Base-by-base conservation (phyloP, 2,888 invertebrate genomes). In the Allacma fusca region DNA sequence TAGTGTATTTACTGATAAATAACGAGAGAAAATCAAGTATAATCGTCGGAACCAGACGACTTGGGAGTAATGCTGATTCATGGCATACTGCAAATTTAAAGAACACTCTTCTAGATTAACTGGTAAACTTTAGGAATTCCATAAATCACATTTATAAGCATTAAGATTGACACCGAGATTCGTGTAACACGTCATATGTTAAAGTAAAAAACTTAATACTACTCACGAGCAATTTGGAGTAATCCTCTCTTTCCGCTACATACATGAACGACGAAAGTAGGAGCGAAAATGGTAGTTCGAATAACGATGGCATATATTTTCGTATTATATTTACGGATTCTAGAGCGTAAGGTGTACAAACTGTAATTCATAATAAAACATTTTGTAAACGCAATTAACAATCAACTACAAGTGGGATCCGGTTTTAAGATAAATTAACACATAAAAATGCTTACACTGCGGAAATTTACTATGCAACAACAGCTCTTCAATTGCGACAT, bases 31-130 rank as follows among this genome's bases (percentile, higher is more conserved):
- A 62, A 91, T 86, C 84, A 98, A 91, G 86, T 97, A 98, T 2
- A 98, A 88, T 86, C 91, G 90, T 76, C 98, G 90, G 87, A 95
- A 98, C 98, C 98, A 99, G 57, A 95, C 91, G 88, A 95, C 91
- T 87, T 99, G 98, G n/a, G 96, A 95, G 83, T 89, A 88, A 87
- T 98, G 97, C 76, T 91, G 90, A 81, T 89, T 89, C 96, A 98
- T 97, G 2, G 97, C 96, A 81, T 89, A 88, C 86, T 93, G 89
- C 29, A 92, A 81, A 72, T 44, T 9, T 50, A 74, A 78, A 28
- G 28, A n/a, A 65, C n/a, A 75, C 21, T 71, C 1, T 64, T 64
- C 19, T 28, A 64, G 23, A 59, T 21, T 2, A 65, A n/a, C n/a
- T n/a, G n/a, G n/a, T n/a, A n/a, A n/a, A n/a, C n/a, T n/a, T 29